Evolutionary conservation across 2,113 vertebrate genomes (phyloP).

Genomic region (Bubo scandiacus): DNA sequence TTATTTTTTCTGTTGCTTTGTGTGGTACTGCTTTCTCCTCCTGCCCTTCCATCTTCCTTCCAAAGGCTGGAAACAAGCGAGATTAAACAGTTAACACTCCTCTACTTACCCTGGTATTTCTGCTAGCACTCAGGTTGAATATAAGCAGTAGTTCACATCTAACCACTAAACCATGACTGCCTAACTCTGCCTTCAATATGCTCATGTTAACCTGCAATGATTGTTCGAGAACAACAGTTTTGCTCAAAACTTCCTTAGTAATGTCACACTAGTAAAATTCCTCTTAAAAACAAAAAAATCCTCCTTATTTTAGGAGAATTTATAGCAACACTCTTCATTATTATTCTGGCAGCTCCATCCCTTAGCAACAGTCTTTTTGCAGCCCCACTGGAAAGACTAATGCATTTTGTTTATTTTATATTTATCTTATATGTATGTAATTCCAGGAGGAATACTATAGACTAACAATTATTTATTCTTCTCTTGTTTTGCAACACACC

Average conservation of each 20-base stretch:
- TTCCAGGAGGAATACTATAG: neutral
- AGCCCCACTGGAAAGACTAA: neutral
- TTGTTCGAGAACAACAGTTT: neutral
- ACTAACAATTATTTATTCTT: neutral
- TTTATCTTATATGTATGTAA: neutral
- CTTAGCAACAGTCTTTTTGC: neutral
- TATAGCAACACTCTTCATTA: neutral
- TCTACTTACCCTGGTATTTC: neutral
- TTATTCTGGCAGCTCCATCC: slow-evolving; percentile 1
- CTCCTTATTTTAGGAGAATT: neutral
- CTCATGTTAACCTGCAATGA: neutral
- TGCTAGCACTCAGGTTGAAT: neutral
- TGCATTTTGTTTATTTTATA: neutral
- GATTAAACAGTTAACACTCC: neutral
- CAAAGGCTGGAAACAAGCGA: neutral
- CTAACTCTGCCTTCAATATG: neutral
- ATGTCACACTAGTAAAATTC: neutral
- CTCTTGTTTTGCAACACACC: neutral
- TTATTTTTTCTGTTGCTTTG: neutral
- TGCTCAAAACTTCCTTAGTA: neutral
- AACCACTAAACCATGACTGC: neutral
- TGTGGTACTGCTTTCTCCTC: neutral
- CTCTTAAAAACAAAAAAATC: neutral
- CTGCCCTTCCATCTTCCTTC: neutral
- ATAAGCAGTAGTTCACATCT: neutral